Evolutionary conservation across 2,797 vertebrate genomes (phyloP), one percentile per base, ranked within the genome.

Genomic region (Ispidina picta): DNA sequence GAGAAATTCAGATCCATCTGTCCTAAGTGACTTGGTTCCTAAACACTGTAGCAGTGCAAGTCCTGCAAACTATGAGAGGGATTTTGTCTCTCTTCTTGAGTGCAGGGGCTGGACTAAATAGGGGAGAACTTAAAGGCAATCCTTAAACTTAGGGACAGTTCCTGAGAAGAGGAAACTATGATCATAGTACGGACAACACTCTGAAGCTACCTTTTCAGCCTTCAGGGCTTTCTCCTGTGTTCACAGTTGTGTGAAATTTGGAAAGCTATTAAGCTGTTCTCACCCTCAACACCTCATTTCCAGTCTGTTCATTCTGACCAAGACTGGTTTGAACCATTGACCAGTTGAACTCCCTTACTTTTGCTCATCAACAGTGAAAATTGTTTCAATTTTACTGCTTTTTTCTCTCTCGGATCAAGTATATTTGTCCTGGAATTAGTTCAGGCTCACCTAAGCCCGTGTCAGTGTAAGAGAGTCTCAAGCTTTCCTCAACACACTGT

Each of bases 351-450:
- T 94, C 64, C 83, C 96, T 92, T 91, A 56, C 49, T 93, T 96
- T 72, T 91, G 51, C 72, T 92, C 10, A 9, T 33, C 63, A 78
- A 95, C 70, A 95, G 69, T 23, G 43, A 37, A 37, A 37, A 37
- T 60, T 80, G 37, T 94, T 96, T 92, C 82, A 43, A 51, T 21
- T 88, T 37, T 90, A 83, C 76, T 89, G 81, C 69, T 95, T 43
- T 35, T 41, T 9, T 12, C 14, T 64, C 56, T 92, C 58, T 33
- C 77, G 66, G 55, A 69, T 88, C 78, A 75, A 85, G 29, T 89
- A 31, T 89, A 72, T 96, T 97, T 96, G 59, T 94, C 76, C 93
- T 96, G 96, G 96, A 79, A 82, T 64, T 44, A 72, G 28, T 92
- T 96, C 93, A 95, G 80, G 80, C 68, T 93, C 62, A 69, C 89